Conservation (phyloP, 2,797 vertebrate species). For the Paguma larvata region DNA sequence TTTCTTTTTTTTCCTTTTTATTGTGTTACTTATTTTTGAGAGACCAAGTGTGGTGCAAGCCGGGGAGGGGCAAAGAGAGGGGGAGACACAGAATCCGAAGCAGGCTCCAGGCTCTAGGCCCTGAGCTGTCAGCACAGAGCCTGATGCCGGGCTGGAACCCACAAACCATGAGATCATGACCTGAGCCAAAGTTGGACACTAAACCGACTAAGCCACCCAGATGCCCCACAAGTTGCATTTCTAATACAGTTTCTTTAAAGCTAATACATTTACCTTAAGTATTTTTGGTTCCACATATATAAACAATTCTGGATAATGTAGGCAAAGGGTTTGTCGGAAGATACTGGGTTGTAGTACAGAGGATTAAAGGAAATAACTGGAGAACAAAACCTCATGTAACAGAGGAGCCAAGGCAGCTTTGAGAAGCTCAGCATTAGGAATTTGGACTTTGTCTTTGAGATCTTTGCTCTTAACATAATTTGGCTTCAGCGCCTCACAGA, state of each 20-base stretch:
- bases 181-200: too few relatives aligned
- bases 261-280: not conserved
- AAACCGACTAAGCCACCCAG: too few relatives aligned
- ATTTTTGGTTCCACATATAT: conserved; percentile 24
- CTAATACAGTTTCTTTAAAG: not conserved
- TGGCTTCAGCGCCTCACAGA: not conserved
- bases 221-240: not conserved
- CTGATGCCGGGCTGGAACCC: too few relatives aligned
- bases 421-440: not conserved
- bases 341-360: not conserved
- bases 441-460: not conserved
- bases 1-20: too few relatives aligned
- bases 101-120: too few relatives aligned
- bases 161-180: too few relatives aligned
- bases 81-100: too few relatives aligned
- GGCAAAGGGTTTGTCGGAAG: not conserved
- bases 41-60: too few relatives aligned
- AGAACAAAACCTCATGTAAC: not conserved
- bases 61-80: too few relatives aligned
- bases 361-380: not conserved
- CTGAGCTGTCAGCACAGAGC: too few relatives aligned
- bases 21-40: too few relatives aligned
- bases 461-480: not conserved
- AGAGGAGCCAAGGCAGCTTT: too few relatives aligned
- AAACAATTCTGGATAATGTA: not conserved